Percentiles rank a stretch among this genome's conserved stretches.
Conservation (phyloP, 2,113 vertebrate species). For the Alaudala cheleensis region DNA sequence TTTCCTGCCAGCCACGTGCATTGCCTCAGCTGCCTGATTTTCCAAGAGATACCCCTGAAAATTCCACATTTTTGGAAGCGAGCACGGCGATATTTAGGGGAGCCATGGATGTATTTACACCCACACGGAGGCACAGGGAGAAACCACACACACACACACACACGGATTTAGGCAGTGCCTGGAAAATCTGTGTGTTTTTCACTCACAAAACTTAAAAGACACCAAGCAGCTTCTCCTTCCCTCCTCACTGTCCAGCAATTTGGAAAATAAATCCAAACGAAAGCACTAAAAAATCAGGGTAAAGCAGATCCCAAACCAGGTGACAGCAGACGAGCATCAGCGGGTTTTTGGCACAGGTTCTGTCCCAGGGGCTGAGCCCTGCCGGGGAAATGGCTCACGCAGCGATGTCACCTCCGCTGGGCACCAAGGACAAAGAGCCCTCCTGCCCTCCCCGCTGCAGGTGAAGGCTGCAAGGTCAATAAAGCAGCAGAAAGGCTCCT, state of each 20-base stretch:
- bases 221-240: neutral
- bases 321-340: neutral
- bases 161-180: neutral
- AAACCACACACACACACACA: neutral
- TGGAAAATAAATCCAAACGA: neutral
- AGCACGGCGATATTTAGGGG: rapidly evolving
- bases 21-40: neutral
- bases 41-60: neutral
- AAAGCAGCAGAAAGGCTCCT: neutral
- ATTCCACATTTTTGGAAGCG: neutral
- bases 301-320: neutral
- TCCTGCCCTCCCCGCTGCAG: neutral
- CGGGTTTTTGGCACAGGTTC: neutral
- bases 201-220: neutral
- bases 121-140: neutral
- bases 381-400: neutral
- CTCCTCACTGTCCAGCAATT: no score
- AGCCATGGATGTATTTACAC: neutral
- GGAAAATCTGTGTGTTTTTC: neutral
- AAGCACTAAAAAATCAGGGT: neutral
- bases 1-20: neutral
- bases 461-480: neutral
- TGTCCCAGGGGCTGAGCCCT: neutral
- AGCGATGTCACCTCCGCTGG: neutral
- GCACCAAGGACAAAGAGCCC: neutral